Evolutionary conservation across 2,888 invertebrate species (phyloP).

Genomic region (Leptura quadrifasciata): DNA sequence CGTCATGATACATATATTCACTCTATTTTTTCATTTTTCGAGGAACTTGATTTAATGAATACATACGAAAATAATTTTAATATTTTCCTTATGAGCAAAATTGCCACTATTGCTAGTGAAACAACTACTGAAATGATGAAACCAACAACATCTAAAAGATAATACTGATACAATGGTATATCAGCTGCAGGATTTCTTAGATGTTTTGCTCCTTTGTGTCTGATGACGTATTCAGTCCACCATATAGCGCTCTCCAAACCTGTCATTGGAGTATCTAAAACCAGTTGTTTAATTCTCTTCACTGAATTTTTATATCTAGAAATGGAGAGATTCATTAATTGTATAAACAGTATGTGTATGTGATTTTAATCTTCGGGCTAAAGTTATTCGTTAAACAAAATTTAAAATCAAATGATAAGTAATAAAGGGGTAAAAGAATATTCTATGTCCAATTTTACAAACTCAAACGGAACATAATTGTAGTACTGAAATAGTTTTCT

Average conservation of each 20-base stretch:
- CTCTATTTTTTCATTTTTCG: not conserved
- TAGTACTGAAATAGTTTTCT: no score
- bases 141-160: constrained; percentile 60
- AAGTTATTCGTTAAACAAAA: no score
- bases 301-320: constrained; percentile 60
- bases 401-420: no score
- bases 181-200: constrained; percentile 54
- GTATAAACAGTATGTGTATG: no score
- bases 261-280: constrained; percentile 57
- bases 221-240: constrained; percentile 65
- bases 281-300: constrained; percentile 47
- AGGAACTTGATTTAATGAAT: not conserved
- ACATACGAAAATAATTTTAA: not conserved
- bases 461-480: no score
- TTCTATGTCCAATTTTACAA: no score
- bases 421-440: no score
- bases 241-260: constrained; percentile 63
- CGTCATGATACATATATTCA: not conserved
- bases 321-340: not conserved
- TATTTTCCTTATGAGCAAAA: not conserved
- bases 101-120: not conserved
- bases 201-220: constrained; percentile 62
- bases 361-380: no score
- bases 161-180: constrained; percentile 58
- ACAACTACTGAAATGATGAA: constrained; percentile 49